phyloP scores from a whole-genome alignment of 2,797 vertebrate species.

The Sebastes taczanowskii region DNA sequence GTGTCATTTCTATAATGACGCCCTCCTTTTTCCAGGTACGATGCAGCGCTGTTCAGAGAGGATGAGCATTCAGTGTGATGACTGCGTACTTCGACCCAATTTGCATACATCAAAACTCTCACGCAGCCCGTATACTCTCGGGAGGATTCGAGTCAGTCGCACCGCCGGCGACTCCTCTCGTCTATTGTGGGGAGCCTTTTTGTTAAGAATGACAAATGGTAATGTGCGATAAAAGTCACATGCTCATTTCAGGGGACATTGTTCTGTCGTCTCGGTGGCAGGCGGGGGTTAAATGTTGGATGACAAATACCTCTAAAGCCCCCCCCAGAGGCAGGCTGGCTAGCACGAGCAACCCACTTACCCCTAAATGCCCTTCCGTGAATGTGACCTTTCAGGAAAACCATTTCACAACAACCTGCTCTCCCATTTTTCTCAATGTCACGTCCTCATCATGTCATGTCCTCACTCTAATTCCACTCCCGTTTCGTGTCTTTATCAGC shows the following conservation, averaged over 20 bases:
- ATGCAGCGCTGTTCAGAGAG: neutral
- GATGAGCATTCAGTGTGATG: constrained; percentile 1
- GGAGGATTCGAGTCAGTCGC: constrained; percentile 20
- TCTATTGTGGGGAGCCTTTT: constrained; percentile 17
- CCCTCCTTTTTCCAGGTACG: constrained; percentile 38
- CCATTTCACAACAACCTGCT: constrained; percentile 35
- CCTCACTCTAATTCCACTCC: neutral
- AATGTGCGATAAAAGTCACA: constrained; percentile 17
- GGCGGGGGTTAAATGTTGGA: constrained; percentile 34
- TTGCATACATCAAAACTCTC: constrained; percentile 32
- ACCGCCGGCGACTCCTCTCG: neutral
- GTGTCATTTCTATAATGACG: constrained; percentile 21
- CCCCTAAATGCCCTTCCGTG: constrained; percentile 12
- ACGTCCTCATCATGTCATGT: constrained; percentile 1
- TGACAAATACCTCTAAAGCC: constrained; percentile 18
- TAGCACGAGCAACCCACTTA: constrained; percentile 14
- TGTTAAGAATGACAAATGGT: constrained; percentile 30
- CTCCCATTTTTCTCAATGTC: neutral
- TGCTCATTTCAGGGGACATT: constrained; percentile 13
- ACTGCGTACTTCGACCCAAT: constrained; percentile 17
- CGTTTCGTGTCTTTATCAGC: neutral
- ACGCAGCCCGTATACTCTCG: neutral
- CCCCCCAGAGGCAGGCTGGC: constrained; percentile 7
- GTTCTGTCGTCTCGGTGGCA: constrained; percentile 1
- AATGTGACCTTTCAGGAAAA: constrained; percentile 56